Evolutionary conservation across 2,113 vertebrate genomes (phyloP).

Genomic region (Callipepla squamata): DNA sequence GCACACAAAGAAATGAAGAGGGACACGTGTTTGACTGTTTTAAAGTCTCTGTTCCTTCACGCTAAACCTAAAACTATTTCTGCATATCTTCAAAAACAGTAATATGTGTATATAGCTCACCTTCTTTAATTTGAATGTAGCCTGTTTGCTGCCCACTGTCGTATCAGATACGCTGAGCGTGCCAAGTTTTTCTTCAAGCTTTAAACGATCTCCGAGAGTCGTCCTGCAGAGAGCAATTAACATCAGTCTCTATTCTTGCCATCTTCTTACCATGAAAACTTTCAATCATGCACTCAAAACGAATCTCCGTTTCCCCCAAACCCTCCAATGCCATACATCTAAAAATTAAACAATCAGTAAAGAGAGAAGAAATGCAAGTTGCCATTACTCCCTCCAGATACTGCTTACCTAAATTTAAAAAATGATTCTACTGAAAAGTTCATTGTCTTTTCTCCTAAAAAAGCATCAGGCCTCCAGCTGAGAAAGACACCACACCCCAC

Average conservation of each 20-base stretch:
- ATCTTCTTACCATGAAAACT: neutral
- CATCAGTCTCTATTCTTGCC: neutral
- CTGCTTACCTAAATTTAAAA: neutral
- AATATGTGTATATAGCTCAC: conserved; percentile 70
- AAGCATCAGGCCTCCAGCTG: neutral
- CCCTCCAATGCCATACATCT: neutral
- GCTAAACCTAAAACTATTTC: conserved; percentile 41
- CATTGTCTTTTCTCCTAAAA: neutral
- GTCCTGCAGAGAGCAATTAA: conserved; percentile 78
- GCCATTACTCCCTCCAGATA: neutral
- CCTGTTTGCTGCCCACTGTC: conserved; percentile 94
- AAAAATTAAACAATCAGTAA: neutral
- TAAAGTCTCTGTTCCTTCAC: conserved; percentile 58
- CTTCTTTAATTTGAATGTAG: conserved; percentile 94
- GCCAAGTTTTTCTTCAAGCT: conserved; percentile 86
- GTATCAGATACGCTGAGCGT: conserved; percentile 81
- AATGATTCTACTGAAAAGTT: neutral
- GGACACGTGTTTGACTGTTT: conserved; percentile 52
- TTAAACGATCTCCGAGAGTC: conserved; percentile 92
- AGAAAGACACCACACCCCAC: neutral
- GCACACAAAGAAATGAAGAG: conserved; percentile 43
- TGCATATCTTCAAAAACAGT: neutral
- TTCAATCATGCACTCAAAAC: neutral
- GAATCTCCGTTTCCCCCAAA: neutral
- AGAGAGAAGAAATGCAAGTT: neutral